phyloP scores from a whole-genome alignment of 2,113 vertebrate species.

The Parotia lawesii region DNA sequence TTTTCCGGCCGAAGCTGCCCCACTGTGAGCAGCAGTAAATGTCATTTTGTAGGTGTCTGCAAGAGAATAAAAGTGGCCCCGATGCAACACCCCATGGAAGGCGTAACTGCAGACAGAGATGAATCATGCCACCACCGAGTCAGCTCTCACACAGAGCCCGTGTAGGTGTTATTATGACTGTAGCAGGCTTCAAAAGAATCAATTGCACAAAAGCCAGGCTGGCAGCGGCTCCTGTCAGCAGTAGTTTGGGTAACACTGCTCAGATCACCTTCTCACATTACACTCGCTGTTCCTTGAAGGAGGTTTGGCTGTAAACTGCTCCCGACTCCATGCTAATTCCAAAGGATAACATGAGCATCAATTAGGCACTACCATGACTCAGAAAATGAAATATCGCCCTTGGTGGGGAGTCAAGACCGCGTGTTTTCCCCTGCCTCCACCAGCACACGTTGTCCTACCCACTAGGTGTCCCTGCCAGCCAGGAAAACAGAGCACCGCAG shows the following conservation, averaged over 20 bases:
- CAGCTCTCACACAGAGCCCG: not conserved
- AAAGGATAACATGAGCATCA: not conserved
- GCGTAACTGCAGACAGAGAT: not conserved
- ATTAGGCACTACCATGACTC: not conserved
- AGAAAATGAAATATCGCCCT: not conserved
- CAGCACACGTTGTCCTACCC: conserved; percentile 8
- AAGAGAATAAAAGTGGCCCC: not conserved
- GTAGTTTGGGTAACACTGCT: not conserved
- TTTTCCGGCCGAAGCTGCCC: not conserved
- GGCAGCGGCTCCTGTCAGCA: not conserved
- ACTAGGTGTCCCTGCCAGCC: conserved; percentile 62
- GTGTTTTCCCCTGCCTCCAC: not conserved
- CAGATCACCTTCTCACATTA: not conserved
- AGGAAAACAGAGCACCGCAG: not conserved
- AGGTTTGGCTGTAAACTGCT: not conserved
- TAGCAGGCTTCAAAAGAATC: not conserved
- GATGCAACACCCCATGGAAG: not conserved
- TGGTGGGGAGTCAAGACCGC: not conserved
- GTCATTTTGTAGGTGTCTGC: conserved; percentile 16
- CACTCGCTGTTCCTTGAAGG: not conserved
- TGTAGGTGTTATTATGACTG: conserved; percentile 8
- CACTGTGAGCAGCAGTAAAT: not conserved
- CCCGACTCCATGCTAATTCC: not conserved
- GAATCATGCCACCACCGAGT: not conserved
- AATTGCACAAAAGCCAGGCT: not conserved